Percentiles rank a stretch among this genome's conserved stretches.
These are phyloP conservation scores for Danaus melanippus DNA, from an alignment of 1,140 invertebrate genomes.

Conservation along the genomic window DNA sequence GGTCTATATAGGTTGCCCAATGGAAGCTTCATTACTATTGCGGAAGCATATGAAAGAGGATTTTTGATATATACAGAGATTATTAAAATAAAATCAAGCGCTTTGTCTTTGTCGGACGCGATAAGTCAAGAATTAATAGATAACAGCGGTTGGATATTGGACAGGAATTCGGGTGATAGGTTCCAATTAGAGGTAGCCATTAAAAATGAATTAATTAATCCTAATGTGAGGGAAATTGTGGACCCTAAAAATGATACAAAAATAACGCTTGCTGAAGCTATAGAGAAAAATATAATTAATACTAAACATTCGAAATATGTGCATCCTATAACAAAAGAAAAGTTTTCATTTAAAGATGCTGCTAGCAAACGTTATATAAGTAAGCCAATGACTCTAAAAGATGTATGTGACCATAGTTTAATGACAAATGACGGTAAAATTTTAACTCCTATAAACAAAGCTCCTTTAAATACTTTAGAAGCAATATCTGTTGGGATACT, in stretches of 20 bases:
- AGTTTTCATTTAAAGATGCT: conserved; percentile 85
- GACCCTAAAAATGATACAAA: conserved; percentile 84
- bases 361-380: conserved; percentile 83
- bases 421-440: conserved; percentile 86
- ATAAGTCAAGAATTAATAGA: conserved; percentile 87
- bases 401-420: conserved; percentile 85
- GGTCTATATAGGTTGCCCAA: conserved; percentile 79
- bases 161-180: conserved; percentile 86
- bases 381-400: conserved; percentile 92
- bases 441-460: conserved; percentile 83
- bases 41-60: conserved; percentile 84
- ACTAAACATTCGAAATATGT: conserved; percentile 84
- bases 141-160: conserved; percentile 82
- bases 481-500: conserved; percentile 88
- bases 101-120: conserved; percentile 85
- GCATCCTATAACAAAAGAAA: conserved; percentile 81
- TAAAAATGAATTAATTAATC: conserved; percentile 82
- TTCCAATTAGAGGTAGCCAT: conserved; percentile 86
- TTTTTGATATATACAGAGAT: conserved; percentile 81
- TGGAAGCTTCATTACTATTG: conserved; percentile 81
- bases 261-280: conserved; percentile 85
- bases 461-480: conserved; percentile 85
- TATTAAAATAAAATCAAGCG: conserved; percentile 81
- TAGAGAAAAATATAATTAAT: conserved; percentile 84
- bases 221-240: conserved; percentile 84